These are phyloP conservation scores for Brenthis daphne DNA, from an alignment of 2,888 invertebrate species.

Conservation along the genomic window DNA sequence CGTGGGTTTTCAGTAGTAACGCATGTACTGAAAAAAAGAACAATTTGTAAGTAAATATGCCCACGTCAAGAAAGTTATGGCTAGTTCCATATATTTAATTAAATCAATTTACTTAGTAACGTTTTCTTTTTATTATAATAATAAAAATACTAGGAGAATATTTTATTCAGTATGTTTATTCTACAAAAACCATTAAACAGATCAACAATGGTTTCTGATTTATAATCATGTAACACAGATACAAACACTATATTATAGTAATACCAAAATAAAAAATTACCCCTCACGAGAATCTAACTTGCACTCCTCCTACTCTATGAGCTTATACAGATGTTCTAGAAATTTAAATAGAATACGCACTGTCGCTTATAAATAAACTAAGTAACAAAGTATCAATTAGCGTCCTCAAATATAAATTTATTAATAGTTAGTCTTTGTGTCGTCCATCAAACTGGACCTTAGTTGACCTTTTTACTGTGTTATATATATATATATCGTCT, in stretches of 20 bases:
- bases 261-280: neutral
- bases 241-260: no score
- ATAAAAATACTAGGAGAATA: no score
- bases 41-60: neutral
- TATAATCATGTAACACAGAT: no score
- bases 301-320: neutral
- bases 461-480: neutral
- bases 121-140: no score
- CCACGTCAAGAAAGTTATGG: no score
- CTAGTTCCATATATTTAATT: no score
- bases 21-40: slow-evolving; percentile 78
- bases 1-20: slow-evolving; percentile 40
- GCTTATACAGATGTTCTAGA: no score
- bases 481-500: neutral
- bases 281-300: neutral
- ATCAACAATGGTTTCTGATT: no score
- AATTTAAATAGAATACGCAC: no score
- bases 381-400: slow-evolving; percentile 13
- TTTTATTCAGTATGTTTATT: no score
- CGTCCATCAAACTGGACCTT: slow-evolving; percentile 1
- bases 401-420: slow-evolving; percentile 8
- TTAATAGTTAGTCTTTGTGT: slow-evolving; percentile 6
- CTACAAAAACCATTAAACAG: no score
- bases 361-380: slow-evolving; percentile 5
- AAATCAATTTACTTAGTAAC: no score